Evolutionary conservation across 1,140 invertebrate genomes (phyloP).

Genomic region (Gerris buenoi): DNA sequence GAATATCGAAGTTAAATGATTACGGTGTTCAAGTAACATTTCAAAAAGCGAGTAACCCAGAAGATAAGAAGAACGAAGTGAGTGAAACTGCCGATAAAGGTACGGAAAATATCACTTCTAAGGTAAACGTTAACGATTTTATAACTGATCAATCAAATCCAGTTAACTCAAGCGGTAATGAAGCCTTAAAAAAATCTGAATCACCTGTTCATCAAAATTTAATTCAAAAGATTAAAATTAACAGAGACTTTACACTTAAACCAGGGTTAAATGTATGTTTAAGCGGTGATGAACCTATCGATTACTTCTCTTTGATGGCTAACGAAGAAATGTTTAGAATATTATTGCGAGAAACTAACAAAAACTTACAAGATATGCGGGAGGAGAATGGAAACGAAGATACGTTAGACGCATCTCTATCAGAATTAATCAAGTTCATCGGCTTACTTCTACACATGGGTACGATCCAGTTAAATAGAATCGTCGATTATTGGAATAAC

Average conservation of each 20-base stretch:
- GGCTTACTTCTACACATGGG: conserved; percentile 28
- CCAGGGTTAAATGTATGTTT: not conserved
- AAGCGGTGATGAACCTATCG: not conserved
- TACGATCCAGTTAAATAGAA: conserved; percentile 21
- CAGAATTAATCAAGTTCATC: conserved; percentile 24
- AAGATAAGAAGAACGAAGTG: too few species aligned
- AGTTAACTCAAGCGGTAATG: too few species aligned
- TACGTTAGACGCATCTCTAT: conserved; percentile 17
- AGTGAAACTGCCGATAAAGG: not conserved
- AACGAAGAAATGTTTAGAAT: not conserved
- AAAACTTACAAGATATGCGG: not conserved
- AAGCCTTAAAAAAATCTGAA: too few species aligned
- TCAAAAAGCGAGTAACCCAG: too few species aligned
- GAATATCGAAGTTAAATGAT: not conserved
- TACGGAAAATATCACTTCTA: not conserved
- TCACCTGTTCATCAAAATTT: too few species aligned
- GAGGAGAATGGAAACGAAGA: not conserved
- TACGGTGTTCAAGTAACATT: not conserved
- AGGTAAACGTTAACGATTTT: too few species aligned
- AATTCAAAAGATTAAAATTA: too few species aligned
- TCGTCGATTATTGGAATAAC: conserved; percentile 27
- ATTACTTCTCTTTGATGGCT: not conserved
- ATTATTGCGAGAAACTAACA: not conserved
- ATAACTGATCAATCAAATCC: too few species aligned
- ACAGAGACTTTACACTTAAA: not conserved